These are phyloP conservation scores for Pectinophora gossypiella DNA, from an alignment of 1,140 invertebrate genomes.

Conservation along the genomic window DNA sequence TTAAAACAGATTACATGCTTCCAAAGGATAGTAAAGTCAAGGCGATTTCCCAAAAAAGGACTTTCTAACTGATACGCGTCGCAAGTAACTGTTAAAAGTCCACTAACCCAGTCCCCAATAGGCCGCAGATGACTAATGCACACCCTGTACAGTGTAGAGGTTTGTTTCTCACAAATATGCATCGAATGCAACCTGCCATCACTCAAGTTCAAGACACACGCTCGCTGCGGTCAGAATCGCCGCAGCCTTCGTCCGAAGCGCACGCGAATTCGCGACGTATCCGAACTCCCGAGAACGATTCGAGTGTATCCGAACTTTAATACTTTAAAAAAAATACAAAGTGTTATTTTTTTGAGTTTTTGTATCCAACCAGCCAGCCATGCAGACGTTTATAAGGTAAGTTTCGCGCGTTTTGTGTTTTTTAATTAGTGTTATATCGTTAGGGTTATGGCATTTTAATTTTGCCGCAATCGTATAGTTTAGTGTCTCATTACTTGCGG, in stretches of 20 bases:
- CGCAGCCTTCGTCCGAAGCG: slow-evolving; percentile 42
- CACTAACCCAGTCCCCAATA: too few species aligned
- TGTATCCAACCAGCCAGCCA: slow-evolving; percentile 33
- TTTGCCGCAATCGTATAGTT: too few species aligned
- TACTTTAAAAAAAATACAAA: background rate
- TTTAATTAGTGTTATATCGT: slow-evolving; percentile 11
- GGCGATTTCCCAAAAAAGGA: too few species aligned
- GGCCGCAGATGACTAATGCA: too few species aligned
- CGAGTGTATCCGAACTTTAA: slow-evolving; percentile 32
- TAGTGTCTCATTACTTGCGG: too few species aligned
- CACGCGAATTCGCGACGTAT: slow-evolving; percentile 30
- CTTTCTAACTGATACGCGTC: too few species aligned
- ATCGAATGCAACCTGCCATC: slow-evolving; percentile 51
- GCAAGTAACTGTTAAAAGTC: too few species aligned
- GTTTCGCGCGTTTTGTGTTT: slow-evolving; percentile 18
- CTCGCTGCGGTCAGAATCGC: slow-evolving; percentile 35
- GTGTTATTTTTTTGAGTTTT: slow-evolving; percentile 11
- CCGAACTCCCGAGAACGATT: slow-evolving; percentile 19
- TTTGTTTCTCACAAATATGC: too few species aligned
- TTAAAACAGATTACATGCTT: too few species aligned
- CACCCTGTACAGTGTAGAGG: too few species aligned
- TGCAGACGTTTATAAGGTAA: slow-evolving; percentile 61
- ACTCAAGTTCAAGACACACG: slow-evolving; percentile 59
- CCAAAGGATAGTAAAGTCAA: too few species aligned
- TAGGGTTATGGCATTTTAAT: slow-evolving; percentile 16